Conservation (phyloP, 1,140 invertebrate genomes). For the Thaumetopoea pityocampa region DNA sequence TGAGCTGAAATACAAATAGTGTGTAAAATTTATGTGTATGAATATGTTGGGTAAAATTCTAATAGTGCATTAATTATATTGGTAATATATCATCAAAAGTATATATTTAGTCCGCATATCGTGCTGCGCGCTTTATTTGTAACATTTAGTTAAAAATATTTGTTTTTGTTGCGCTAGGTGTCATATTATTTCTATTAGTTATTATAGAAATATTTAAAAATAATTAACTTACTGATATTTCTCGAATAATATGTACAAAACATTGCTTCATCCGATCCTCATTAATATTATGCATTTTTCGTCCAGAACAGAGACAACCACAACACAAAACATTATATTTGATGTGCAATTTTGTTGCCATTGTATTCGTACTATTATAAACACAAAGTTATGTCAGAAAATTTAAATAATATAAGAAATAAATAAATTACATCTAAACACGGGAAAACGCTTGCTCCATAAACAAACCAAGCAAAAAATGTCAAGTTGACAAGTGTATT, state of each 20-base stretch:
- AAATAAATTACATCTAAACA: constrained; percentile 10
- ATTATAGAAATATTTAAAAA: neutral
- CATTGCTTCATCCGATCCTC: constrained; percentile 34
- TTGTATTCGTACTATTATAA: neutral
- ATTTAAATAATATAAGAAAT: constrained; percentile 6
- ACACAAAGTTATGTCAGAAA: constrained; percentile 7
- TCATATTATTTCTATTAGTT: neutral
- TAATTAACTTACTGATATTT: constrained; percentile 30
- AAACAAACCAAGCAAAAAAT: constrained; percentile 3
- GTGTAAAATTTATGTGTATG: too few species aligned
- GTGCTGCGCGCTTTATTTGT: too few species aligned
- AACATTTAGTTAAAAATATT: too few species aligned
- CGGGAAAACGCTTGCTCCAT: constrained; percentile 3
- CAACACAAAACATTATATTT: constrained; percentile 29
- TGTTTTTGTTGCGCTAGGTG: too few species aligned
- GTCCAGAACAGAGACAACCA: constrained; percentile 37
- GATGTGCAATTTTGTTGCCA: constrained; percentile 16
- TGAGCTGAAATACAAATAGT: too few species aligned
- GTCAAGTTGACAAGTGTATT: constrained; percentile 6
- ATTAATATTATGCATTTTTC: constrained; percentile 38
- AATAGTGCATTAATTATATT: too few species aligned
- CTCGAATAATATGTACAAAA: constrained; percentile 42
- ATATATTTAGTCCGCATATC: too few species aligned
- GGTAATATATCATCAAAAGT: too few species aligned
- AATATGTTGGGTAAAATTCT: too few species aligned